Evolutionary conservation across 2,888 invertebrate genomes (phyloP).

Genomic region (Callosobruchus maculatus): DNA sequence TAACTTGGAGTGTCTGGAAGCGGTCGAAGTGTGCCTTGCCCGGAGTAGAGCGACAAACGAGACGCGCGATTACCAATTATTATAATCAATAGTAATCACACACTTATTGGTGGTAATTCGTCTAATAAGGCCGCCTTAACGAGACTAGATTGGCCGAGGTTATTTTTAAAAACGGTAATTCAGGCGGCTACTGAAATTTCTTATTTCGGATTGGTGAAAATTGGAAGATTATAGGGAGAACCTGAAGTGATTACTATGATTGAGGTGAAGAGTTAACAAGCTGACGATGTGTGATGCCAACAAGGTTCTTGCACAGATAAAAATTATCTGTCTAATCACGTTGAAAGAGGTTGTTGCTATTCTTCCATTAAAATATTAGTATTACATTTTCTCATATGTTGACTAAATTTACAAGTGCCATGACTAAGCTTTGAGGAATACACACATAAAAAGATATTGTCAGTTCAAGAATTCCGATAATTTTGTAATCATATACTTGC

Average conservation of each 20-base stretch:
- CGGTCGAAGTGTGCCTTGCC: no score
- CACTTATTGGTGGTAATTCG: not conserved
- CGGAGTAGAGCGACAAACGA: not conserved
- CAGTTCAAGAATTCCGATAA: no score
- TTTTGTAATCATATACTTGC: no score
- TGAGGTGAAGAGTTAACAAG: not conserved
- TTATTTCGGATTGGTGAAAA: not conserved
- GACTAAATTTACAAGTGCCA: no score
- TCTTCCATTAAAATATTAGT: no score
- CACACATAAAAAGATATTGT: no score
- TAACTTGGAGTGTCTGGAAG: not conserved
- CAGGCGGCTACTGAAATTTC: not conserved
- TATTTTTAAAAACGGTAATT: not conserved
- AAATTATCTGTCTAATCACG: no score
- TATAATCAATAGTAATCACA: not conserved
- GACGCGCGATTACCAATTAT: not conserved
- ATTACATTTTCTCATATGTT: no score
- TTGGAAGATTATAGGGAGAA: not conserved
- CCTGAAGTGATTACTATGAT: not conserved
- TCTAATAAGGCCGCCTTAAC: not conserved
- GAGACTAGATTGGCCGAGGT: not conserved
- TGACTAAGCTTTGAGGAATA: no score
- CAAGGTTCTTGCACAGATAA: not conserved
- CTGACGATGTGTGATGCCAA: not conserved
- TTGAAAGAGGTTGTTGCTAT: no score